Percentiles rank a stretch among this genome's conserved stretches.
Conservation (phyloP, 2,113 vertebrate genomes). For the Podiceps cristatus region DNA sequence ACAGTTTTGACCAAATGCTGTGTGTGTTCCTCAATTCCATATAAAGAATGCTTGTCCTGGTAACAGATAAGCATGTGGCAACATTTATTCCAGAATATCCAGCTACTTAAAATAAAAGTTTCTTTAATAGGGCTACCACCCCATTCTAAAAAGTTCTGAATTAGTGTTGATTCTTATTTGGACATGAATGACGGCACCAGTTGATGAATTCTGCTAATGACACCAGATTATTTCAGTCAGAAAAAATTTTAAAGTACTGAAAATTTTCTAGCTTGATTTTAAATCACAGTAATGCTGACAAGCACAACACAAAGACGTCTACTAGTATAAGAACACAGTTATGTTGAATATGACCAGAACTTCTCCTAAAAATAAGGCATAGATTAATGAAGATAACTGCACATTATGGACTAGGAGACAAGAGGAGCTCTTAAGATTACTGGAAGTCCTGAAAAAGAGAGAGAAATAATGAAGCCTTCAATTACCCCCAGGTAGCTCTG, state of each 20-base stretch:
- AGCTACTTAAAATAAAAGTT: neutral
- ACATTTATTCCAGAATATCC: neutral
- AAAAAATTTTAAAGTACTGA: neutral
- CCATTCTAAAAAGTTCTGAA: neutral
- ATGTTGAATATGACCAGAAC: neutral
- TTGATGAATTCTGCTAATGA: neutral
- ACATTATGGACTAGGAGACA: neutral
- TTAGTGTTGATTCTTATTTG: neutral
- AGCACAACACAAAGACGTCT: neutral
- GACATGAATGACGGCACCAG: neutral
- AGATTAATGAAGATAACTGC: neutral
- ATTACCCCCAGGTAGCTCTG: constrained; percentile 60
- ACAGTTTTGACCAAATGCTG: neutral
- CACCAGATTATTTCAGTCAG: neutral
- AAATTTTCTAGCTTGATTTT: neutral
- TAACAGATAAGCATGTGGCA: neutral
- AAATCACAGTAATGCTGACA: neutral
- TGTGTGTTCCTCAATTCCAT: neutral
- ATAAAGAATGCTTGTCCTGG: neutral
- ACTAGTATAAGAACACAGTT: neutral
- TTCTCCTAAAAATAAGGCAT: neutral
- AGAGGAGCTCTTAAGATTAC: neutral
- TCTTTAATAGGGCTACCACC: neutral
- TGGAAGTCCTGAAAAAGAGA: neutral
- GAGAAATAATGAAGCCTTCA: neutral